phyloP scores from a whole-genome alignment of 1,140 invertebrate genomes.

The Drosophila mojavensis region DNA sequence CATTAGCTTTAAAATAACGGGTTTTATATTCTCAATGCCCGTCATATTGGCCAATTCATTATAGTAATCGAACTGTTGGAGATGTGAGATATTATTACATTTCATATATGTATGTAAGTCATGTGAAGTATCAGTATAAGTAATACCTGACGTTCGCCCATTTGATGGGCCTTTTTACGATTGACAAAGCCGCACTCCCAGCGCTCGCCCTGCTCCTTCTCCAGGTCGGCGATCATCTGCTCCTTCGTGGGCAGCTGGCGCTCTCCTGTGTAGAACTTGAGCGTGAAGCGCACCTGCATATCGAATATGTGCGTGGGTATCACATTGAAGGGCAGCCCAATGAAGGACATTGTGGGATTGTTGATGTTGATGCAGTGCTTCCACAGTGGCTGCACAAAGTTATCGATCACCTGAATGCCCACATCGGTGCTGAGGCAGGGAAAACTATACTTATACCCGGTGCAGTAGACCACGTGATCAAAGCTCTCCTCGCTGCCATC shows the following conservation, averaged over 20 bases:
- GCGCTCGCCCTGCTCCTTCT: slow-evolving; percentile 86
- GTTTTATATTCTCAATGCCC: slow-evolving; percentile 86
- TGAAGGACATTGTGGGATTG: slow-evolving; percentile 91
- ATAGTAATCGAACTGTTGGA: slow-evolving; percentile 88
- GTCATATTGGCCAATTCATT: slow-evolving; percentile 88
- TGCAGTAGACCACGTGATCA: slow-evolving; percentile 92
- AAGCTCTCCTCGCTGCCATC: slow-evolving; percentile 87
- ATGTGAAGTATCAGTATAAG: neutral
- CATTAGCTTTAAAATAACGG: slow-evolving; percentile 89
- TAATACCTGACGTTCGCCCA: slow-evolving; percentile 88
- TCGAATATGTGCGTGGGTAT: slow-evolving; percentile 94
- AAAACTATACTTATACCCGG: slow-evolving; percentile 93
- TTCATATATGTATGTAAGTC: neutral
- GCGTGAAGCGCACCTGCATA: slow-evolving; percentile 90
- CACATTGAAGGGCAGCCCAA: slow-evolving; percentile 92
- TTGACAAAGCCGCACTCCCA: slow-evolving; percentile 85
- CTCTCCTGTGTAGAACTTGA: slow-evolving; percentile 88
- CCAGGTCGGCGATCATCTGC: slow-evolving; percentile 88
- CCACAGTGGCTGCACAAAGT: slow-evolving; percentile 93
- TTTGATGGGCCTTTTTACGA: slow-evolving; percentile 89
- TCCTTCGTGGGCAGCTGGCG: slow-evolving; percentile 87
- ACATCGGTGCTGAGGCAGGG: slow-evolving; percentile 91
- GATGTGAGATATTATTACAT: slow-evolving; percentile 20
- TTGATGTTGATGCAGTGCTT: slow-evolving; percentile 93
- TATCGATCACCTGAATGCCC: slow-evolving; percentile 89